Conservation (phyloP, 2,888 invertebrate species). For the Malacosoma neustria region DNA sequence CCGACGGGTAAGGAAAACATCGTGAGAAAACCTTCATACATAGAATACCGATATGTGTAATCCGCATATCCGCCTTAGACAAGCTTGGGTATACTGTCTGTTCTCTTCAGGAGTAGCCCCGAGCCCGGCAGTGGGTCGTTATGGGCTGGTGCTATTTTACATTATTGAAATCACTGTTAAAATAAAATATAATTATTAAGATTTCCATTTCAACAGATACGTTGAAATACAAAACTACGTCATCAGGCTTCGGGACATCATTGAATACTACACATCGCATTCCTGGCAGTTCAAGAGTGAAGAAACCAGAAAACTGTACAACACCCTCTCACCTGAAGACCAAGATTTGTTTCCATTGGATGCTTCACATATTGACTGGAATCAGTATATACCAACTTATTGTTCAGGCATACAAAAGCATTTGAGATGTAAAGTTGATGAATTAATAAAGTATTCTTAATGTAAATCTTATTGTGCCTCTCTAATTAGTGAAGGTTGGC, state of each 20-base stretch:
- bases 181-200: no score
- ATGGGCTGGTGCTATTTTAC: no score
- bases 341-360: slow-evolving; percentile 85
- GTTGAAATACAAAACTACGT: slow-evolving; percentile 83
- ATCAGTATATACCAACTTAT: slow-evolving; percentile 86
- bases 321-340: slow-evolving; percentile 75
- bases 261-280: slow-evolving; percentile 86
- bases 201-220: slow-evolving; percentile 67
- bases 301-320: slow-evolving; percentile 77
- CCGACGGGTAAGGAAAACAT: no score
- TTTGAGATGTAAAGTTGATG: neutral
- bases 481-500: no score
- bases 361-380: slow-evolving; percentile 85
- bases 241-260: slow-evolving; percentile 74
- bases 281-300: slow-evolving; percentile 87
- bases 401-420: slow-evolving; percentile 17
- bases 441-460: neutral
- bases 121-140: no score
- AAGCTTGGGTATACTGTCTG: no score
- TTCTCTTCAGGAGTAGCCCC: no score
- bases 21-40: no score
- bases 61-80: no score
- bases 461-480: neutral
- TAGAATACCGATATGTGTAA: no score
- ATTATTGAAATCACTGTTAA: no score